phyloP scores from a whole-genome alignment of 2,888 invertebrate genomes.

The Patella depressa region DNA sequence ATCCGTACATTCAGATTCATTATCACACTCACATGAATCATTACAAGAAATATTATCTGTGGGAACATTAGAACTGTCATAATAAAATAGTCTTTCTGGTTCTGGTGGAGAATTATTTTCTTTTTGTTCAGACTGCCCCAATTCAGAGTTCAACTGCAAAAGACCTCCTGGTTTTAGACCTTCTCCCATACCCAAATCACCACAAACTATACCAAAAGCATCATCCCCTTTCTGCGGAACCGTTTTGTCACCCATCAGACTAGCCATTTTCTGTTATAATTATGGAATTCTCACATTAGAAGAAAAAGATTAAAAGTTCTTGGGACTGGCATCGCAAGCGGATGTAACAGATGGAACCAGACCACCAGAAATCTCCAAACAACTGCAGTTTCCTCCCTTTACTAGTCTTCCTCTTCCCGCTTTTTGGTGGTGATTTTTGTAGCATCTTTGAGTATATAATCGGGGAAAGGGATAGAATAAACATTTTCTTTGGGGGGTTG shows the following conservation, averaged over 20 bases:
- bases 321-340: too few relatives aligned
- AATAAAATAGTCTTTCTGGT: conserved; percentile 19
- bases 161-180: conserved; percentile 49
- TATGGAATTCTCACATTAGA: too few relatives aligned
- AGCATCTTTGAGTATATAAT: too few relatives aligned
- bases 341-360: too few relatives aligned
- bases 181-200: conserved; percentile 57
- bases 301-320: too few relatives aligned
- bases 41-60: conserved; percentile 11
- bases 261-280: conserved; percentile 22
- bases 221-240: conserved; percentile 33
- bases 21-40: not conserved
- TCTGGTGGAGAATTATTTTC: conserved; percentile 8
- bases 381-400: too few relatives aligned
- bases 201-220: conserved; percentile 39
- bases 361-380: too few relatives aligned
- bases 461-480: too few relatives aligned
- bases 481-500: too few relatives aligned
- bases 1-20: not conserved
- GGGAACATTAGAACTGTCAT: conserved; percentile 4
- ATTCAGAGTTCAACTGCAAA: conserved; percentile 19
- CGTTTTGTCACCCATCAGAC: conserved; percentile 20
- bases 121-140: not conserved
- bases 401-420: too few relatives aligned
- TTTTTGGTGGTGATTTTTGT: too few relatives aligned